Conservation (phyloP, 2,888 invertebrate species). For the Athetis lepigone region DNA sequence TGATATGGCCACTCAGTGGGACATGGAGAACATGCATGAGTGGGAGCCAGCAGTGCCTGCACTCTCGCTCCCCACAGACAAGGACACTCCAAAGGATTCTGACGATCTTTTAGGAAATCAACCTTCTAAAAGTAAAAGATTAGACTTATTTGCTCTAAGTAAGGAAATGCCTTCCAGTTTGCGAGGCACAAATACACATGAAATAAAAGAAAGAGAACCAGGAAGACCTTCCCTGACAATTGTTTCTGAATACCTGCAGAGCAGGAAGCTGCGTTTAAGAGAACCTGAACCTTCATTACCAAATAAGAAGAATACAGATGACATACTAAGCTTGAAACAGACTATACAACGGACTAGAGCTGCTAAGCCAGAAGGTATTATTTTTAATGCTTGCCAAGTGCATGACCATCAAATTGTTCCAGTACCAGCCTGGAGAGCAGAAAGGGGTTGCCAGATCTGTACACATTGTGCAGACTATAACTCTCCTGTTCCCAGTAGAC, state of each 20-base stretch:
- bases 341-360: constrained; percentile 80
- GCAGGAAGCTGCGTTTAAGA: constrained; percentile 79
- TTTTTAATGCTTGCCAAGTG: constrained; percentile 79
- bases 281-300: constrained; percentile 67
- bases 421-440: constrained; percentile 81
- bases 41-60: constrained; percentile 78
- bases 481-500: constrained; percentile 48
- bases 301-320: constrained; percentile 72
- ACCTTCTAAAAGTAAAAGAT: constrained; percentile 74
- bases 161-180: constrained; percentile 86
- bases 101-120: constrained; percentile 69
- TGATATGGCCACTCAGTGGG: constrained; percentile 86
- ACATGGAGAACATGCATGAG: constrained; percentile 75
- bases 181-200: constrained; percentile 71
- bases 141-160: constrained; percentile 85
- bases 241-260: constrained; percentile 84
- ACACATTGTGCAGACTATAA: constrained; percentile 55
- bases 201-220: constrained; percentile 63
- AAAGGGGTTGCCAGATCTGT: constrained; percentile 70
- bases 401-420: constrained; percentile 82
- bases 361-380: constrained; percentile 79
- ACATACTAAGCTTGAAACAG: constrained; percentile 80
- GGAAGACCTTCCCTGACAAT: constrained; percentile 78
- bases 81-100: constrained; percentile 72
- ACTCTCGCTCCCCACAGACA: constrained; percentile 74